Evolutionary conservation across 2,797 vertebrate species (phyloP).

Genomic region (Parauchenoglanis punctatus): DNA sequence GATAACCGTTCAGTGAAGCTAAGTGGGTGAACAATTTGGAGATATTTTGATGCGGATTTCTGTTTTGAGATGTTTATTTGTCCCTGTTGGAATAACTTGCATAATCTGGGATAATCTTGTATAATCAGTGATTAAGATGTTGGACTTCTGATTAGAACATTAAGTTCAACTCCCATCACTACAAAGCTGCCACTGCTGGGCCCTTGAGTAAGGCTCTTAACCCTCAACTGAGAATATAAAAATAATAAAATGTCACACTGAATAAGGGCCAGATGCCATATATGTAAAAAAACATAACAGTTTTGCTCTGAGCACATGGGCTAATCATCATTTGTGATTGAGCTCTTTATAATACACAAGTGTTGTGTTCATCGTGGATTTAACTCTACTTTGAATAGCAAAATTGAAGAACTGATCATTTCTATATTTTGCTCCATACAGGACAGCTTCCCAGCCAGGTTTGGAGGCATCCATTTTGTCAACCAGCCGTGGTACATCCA

Average conservation of each 20-base stretch:
- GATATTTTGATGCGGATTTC: not conserved
- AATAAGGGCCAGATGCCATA: too few relatives aligned
- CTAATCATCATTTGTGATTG: not conserved
- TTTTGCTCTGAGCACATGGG: not conserved
- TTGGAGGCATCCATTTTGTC: conserved; percentile 98
- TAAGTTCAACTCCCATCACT: too few relatives aligned
- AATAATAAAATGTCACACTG: too few relatives aligned
- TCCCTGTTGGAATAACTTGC: not conserved
- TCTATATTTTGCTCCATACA: conserved; percentile 63
- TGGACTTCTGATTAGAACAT: too few relatives aligned
- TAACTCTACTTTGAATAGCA: not conserved
- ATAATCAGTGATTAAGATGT: too few relatives aligned
- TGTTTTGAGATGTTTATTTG: not conserved
- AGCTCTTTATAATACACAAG: not conserved
- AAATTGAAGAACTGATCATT: not conserved
- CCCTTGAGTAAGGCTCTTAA: too few relatives aligned
- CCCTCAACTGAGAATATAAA: too few relatives aligned
- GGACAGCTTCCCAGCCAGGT: conserved; percentile 97
- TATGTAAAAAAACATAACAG: too few relatives aligned
- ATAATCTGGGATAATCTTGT: not conserved
- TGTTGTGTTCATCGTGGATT: not conserved
- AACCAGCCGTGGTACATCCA: conserved; percentile 99
- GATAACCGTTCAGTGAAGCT: too few relatives aligned
- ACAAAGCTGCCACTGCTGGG: too few relatives aligned
- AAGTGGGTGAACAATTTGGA: not conserved